Evolutionary conservation across 2,888 invertebrate species (phyloP).

Genomic region (Philereme vetulata): DNA sequence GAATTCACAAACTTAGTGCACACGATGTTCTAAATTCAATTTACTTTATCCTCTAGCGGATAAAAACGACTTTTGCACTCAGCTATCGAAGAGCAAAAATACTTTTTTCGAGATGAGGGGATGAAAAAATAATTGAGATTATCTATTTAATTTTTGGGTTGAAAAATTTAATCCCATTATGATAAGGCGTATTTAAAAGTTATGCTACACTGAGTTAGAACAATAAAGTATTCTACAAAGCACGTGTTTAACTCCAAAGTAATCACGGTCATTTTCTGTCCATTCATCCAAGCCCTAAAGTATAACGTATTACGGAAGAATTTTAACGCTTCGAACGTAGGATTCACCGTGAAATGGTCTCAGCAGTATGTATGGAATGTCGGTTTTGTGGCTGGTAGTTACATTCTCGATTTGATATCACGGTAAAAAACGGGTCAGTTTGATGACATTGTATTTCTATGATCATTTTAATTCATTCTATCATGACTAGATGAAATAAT

Average conservation of each 20-base stretch:
- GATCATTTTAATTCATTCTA: too few species aligned
- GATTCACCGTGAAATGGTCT: conserved; percentile 67
- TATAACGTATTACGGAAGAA: conserved; percentile 53
- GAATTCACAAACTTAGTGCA: too few species aligned
- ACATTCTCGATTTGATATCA: conserved; percentile 64
- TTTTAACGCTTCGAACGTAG: conserved; percentile 62
- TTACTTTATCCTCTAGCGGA: too few species aligned
- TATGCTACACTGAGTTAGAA: too few species aligned
- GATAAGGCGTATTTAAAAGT: too few species aligned
- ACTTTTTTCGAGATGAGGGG: too few species aligned
- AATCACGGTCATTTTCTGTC: conserved; percentile 2
- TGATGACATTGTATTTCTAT: conserved; percentile 6
- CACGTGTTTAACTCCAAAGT: conserved; percentile 1
- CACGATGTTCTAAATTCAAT: too few species aligned
- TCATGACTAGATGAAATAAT: not conserved
- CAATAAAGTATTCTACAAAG: not conserved
- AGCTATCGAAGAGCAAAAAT: too few species aligned
- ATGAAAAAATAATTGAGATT: too few species aligned
- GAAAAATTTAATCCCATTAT: too few species aligned
- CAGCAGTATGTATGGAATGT: conserved; percentile 68
- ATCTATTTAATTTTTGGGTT: too few species aligned
- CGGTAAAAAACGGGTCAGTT: conserved; percentile 43
- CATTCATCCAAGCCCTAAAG: conserved; percentile 26
- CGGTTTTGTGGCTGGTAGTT: conserved; percentile 60
- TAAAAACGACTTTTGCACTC: too few species aligned